Conservation (phyloP, 2,888 invertebrate genomes). For the Pterobdella sp. region DNA sequence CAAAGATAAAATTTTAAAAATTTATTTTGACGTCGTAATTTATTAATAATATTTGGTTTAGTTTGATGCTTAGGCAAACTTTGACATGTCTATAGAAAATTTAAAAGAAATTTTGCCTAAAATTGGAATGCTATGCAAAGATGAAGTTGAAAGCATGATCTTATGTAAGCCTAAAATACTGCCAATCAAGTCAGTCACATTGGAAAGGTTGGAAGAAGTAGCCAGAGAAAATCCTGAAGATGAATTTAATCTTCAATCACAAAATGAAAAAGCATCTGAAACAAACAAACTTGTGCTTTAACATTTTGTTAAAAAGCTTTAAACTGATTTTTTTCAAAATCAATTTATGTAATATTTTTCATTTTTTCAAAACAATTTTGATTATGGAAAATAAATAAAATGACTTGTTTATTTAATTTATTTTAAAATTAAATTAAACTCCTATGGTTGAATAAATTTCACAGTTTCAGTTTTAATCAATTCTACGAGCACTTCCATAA, state of each 20-base stretch:
- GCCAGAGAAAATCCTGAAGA: slow-evolving; percentile 29
- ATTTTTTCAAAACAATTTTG: too few relatives aligned
- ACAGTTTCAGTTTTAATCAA: not conserved
- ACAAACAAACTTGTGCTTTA: not conserved
- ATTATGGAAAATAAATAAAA: too few relatives aligned
- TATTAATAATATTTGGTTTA: too few relatives aligned
- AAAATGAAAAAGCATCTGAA: not conserved
- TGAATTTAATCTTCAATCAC: slow-evolving; percentile 20
- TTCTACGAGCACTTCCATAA: not conserved
- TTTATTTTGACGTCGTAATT: too few relatives aligned
- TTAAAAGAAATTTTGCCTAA: slow-evolving; percentile 37
- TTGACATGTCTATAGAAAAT: slow-evolving; percentile 14
- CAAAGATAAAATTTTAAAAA: too few relatives aligned
- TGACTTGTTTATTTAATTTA: too few relatives aligned
- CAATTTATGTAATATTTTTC: too few relatives aligned
- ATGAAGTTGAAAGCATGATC: slow-evolving; percentile 34
- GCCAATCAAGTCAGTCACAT: slow-evolving; percentile 37
- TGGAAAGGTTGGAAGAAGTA: slow-evolving; percentile 36
- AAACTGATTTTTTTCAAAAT: too few relatives aligned
- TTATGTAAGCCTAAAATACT: slow-evolving; percentile 38
- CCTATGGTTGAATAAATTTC: not conserved
- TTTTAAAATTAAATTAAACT: not conserved
- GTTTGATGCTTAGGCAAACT: not conserved
- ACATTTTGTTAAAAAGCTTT: not conserved
- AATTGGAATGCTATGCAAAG: slow-evolving; percentile 33